Evolutionary conservation across 2,888 invertebrate genomes (phyloP).

Genomic region (Chaetogeoica ovagalla): DNA sequence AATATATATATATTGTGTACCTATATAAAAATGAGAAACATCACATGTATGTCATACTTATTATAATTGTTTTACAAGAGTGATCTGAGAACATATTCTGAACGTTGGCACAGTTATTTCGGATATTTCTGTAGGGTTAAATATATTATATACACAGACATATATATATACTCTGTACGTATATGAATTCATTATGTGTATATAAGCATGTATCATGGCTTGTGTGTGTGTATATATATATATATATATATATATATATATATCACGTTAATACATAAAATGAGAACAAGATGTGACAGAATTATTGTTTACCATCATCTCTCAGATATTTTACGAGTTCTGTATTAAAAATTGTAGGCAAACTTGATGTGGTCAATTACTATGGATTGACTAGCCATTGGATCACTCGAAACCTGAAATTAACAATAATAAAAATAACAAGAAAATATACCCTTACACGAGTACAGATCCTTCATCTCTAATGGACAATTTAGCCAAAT

Average conservation of each 20-base stretch:
- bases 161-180: too few species aligned
- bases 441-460: too few species aligned
- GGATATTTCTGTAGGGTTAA: constrained; percentile 38
- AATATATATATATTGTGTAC: constrained; percentile 9
- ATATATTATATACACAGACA: constrained; percentile 31
- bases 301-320: constrained; percentile 40
- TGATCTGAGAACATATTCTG: constrained; percentile 21
- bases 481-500: too few species aligned
- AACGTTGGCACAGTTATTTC: constrained; percentile 50
- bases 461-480: too few species aligned
- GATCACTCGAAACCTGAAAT: constrained; percentile 41
- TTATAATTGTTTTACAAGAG: neutral
- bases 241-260: constrained; percentile 17
- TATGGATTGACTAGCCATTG: constrained; percentile 29
- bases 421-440: neutral
- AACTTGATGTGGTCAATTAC: constrained; percentile 20
- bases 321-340: constrained; percentile 28
- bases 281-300: constrained; percentile 49
- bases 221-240: neutral
- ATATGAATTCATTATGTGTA: too few species aligned
- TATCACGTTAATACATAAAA: constrained; percentile 33
- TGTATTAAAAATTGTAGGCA: constrained; percentile 8
- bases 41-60: constrained; percentile 8
- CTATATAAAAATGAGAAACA: constrained; percentile 36
- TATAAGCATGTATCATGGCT: neutral